Conservation (phyloP, 2,113 vertebrate species). For the Agapornis roseicollis region DNA sequence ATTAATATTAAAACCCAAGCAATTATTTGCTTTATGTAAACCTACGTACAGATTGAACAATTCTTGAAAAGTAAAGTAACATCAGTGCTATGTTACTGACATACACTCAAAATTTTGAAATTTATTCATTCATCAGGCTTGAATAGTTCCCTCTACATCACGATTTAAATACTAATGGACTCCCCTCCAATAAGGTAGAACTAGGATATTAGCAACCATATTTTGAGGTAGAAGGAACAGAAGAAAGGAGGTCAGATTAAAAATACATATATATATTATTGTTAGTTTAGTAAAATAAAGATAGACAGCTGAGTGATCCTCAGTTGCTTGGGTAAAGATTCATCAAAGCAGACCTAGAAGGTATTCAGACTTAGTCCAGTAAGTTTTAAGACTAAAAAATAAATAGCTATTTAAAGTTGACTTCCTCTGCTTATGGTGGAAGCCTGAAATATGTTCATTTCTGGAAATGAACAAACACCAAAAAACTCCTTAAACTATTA, state of each 20-base stretch:
- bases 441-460: not conserved
- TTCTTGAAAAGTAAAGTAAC: not conserved
- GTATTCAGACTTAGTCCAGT: not conserved
- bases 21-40: not conserved
- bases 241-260: not conserved
- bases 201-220: not conserved
- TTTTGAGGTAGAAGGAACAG: not conserved
- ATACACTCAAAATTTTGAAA: not conserved
- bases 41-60: not conserved
- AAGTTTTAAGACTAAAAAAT: not conserved
- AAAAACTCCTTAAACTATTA: not conserved
- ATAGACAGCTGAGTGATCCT: not conserved
- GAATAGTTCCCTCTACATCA: not conserved
- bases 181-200: not conserved
- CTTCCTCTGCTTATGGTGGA: not conserved
- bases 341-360: not conserved
- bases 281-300: not conserved
- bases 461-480: not conserved
- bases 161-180: not conserved
- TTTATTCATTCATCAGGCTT: not conserved
- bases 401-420: not conserved
- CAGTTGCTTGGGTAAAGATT: not conserved
- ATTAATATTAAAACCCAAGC: not conserved
- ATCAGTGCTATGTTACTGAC: not conserved
- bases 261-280: not conserved